Evolutionary conservation across 2,113 vertebrate genomes (phyloP).

Genomic region (Arenaria interpres): DNA sequence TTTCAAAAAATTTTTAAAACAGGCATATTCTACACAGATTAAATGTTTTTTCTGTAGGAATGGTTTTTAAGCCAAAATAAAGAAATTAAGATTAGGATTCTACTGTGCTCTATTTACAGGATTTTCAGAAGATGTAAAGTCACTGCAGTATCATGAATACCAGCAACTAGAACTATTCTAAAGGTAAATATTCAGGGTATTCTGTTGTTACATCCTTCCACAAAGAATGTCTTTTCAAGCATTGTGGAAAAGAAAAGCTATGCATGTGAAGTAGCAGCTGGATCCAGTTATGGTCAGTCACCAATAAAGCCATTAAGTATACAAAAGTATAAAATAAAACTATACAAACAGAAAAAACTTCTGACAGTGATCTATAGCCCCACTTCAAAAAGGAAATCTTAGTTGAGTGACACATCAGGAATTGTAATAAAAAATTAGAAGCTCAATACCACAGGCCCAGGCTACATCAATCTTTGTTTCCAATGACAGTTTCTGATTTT

Average conservation of each 20-base stretch:
- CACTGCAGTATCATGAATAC: neutral
- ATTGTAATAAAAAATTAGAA: slow-evolving; percentile 78
- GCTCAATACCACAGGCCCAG: slow-evolving; percentile 48
- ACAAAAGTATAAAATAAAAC: slow-evolving; percentile 62
- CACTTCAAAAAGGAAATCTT: slow-evolving; percentile 66
- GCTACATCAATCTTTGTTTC: slow-evolving; percentile 73
- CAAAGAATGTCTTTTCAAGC: neutral
- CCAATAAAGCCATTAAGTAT: slow-evolving; percentile 56
- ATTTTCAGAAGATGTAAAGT: neutral
- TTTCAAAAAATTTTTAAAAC: neutral
- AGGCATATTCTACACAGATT: neutral
- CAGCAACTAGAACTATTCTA: neutral
- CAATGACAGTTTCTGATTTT: slow-evolving; percentile 53
- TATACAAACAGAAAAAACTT: slow-evolving; percentile 68
- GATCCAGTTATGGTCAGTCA: slow-evolving; percentile 57
- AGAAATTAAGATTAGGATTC: neutral
- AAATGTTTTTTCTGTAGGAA: neutral
- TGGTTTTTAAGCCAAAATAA: neutral
- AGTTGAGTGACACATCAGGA: slow-evolving; percentile 68
- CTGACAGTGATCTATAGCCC: slow-evolving; percentile 69
- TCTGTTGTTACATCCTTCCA: neutral
- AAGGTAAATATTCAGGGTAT: neutral
- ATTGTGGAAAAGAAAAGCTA: neutral
- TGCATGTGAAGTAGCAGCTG: slow-evolving; percentile 25
- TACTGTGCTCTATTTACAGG: neutral